Conservation (phyloP, 2,113 vertebrate genomes). For the Phoenicopterus ruber region DNA sequence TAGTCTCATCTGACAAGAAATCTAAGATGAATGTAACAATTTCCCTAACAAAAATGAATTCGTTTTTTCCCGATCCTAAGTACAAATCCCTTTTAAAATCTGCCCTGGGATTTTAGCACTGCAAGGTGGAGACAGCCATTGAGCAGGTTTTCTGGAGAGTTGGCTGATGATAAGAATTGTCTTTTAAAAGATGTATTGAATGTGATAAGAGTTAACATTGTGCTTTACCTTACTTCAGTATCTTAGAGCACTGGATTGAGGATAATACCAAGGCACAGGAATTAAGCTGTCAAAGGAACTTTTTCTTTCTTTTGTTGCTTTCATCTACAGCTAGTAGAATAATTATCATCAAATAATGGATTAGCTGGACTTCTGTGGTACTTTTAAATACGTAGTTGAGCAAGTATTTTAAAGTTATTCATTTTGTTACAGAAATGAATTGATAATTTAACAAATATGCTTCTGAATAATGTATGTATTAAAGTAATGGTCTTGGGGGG, state of each 20-base stretch:
- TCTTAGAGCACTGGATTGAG: neutral
- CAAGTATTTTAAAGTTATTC: neutral
- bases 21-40: neutral
- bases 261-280: neutral
- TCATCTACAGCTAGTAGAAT: neutral
- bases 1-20: neutral
- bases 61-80: neutral
- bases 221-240: neutral
- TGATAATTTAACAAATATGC: neutral
- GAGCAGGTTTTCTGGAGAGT: neutral
- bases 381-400: neutral
- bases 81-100: neutral
- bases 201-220: neutral
- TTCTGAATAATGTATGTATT: neutral
- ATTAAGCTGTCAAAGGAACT: neutral
- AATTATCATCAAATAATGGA: neutral
- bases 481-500: neutral
- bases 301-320: neutral
- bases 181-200: neutral
- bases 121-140: neutral
- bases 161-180: neutral
- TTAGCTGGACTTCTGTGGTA: neutral
- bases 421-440: neutral
- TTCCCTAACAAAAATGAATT: neutral
- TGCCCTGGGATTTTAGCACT: neutral